Evolutionary conservation across 2,797 vertebrate species (phyloP), one percentile per base, ranked within the genome.

Genomic region (Propithecus deckenii): DNA sequence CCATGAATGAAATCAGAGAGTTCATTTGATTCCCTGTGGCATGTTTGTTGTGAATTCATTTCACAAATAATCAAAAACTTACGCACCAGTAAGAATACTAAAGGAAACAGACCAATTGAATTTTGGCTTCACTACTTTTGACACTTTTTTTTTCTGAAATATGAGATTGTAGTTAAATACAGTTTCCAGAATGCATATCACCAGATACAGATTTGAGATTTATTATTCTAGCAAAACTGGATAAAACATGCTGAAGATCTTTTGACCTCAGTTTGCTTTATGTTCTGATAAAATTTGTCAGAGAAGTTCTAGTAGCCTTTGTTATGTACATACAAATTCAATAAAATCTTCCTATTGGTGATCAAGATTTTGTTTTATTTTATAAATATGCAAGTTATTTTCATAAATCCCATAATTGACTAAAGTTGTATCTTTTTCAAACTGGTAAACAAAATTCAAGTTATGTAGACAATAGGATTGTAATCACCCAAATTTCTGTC

Each of bases 1-100:
- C 23, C 61, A 63, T 32, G 32, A 84, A 89, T 52, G 15, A 81
- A 78, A 20, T 46, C 35, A 86, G n/a, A 67, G 43, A 78, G 17
- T 55, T 87, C 28, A 74, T 38, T 35, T 95, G 48, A 86, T 35
- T 84, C 12, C 43, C 48, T 63, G 14, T 48, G 38, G 22, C 48
- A 89, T 94, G 4, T 86, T 63, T 83, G 9, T 67, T 91, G 48
- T 69, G 43, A 59, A 85, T 94, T 92, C 28, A 72, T 55, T 92
- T 93, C 57, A 72, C 22, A 79, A 43, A 57, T 94, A 76, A 92
- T 84, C 35, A 89, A 92, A 92, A 91, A 23, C 46, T 18, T 84
- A n/a, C 52, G 48, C 22, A 55, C 12, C 35, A 35, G 48, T 84
- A 92, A 94, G 18, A 94, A 89, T 78, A 35, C 14, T 89, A 67